Base-by-base conservation (phyloP, 1,140 invertebrate genomes). In the Acyrthosiphon pisum region DNA sequence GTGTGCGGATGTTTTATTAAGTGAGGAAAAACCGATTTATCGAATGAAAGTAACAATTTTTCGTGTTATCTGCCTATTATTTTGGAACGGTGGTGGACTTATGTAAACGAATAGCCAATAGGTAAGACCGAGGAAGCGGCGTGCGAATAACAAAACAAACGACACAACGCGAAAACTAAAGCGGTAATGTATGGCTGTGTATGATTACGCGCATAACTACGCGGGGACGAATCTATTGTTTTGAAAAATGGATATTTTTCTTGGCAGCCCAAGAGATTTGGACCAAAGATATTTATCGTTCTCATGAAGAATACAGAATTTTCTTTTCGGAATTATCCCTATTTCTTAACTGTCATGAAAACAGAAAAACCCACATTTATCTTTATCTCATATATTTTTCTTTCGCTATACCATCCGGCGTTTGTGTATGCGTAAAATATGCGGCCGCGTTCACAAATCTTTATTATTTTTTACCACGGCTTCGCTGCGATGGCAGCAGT, bases 191-290 rank as follows among this genome's bases (percentile, higher is more conserved):
- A 60, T 30, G 53, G 68, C 37, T 35, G 22, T 23, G 20, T 81
- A 92, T 44, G 68, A 92, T 50, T 83, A 48, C 30, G n/a, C 68
- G 44, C 41, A n/a, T 48, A 68, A 44, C 37, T 76, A 91, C 60
- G 18, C 60, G 60, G 26, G 30, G 56, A 48, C 30, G 90, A 46
- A 91, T 91, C 44, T 92, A 92, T 92, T 92, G 90, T 83, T 92
- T 83, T 92, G 90, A 92, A 37, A 92, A 92, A 92, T 92, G 44
- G 90, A 83, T 81, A 50, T 83, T 83, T 50, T 41, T 90, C 46
- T 9, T 14, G 46, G 48, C 68, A 9, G 68, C 90, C 90, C 68
- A 35, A 23, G 68, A 92, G 68, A 92, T 92, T 92, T 83, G 90
- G 81, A 83, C 44, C 44, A n/a, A 8, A 26, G n/a, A 48, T 83